Evolutionary conservation across 64 coral and sea anemone genomes (phyloP).

Genomic region (Pachyseris speciosa): DNA sequence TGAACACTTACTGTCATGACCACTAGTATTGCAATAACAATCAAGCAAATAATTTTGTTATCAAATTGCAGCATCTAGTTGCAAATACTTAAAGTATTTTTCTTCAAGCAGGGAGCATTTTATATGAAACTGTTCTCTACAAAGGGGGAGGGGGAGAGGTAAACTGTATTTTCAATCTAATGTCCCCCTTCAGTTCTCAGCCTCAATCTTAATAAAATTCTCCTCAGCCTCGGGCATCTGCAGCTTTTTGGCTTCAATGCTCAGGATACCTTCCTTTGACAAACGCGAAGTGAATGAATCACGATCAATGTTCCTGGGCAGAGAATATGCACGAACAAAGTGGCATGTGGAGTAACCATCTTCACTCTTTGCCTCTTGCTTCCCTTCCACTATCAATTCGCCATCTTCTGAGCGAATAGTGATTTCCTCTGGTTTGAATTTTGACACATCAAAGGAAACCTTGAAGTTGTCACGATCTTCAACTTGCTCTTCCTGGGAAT

Average conservation of each 20-base stretch:
- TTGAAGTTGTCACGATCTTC: conserved; percentile 27
- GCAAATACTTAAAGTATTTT: too few relatives aligned
- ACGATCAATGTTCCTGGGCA: conserved; percentile 31
- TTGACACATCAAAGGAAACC: conserved; percentile 37
- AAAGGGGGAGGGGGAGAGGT: not conserved
- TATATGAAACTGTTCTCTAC: not conserved
- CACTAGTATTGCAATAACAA: too few relatives aligned
- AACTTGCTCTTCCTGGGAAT: not conserved
- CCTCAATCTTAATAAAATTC: conserved; percentile 46
- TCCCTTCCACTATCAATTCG: conserved; percentile 23
- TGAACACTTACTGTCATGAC: too few relatives aligned
- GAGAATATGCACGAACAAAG: conserved; percentile 8
- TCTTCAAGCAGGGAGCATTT: too few relatives aligned
- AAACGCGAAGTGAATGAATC: conserved; percentile 15
- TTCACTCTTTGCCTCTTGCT: conserved; percentile 12
- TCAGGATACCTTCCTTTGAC: conserved; percentile 42
- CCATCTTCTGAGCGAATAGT: conserved; percentile 47
- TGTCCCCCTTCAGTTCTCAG: not conserved
- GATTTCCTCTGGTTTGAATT: conserved; percentile 40
- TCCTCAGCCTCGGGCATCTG: not conserved
- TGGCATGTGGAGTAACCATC: conserved; percentile 18
- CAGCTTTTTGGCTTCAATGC: conserved; percentile 33
- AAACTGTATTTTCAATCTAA: not conserved
- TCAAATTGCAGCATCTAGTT: too few relatives aligned
- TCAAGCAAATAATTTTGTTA: too few relatives aligned